Percentiles rank a stretch among this genome's conserved stretches.
These are phyloP conservation scores for Oligia fasciuncula DNA, from an alignment of 2,888 invertebrate genomes.

Conservation along the genomic window DNA sequence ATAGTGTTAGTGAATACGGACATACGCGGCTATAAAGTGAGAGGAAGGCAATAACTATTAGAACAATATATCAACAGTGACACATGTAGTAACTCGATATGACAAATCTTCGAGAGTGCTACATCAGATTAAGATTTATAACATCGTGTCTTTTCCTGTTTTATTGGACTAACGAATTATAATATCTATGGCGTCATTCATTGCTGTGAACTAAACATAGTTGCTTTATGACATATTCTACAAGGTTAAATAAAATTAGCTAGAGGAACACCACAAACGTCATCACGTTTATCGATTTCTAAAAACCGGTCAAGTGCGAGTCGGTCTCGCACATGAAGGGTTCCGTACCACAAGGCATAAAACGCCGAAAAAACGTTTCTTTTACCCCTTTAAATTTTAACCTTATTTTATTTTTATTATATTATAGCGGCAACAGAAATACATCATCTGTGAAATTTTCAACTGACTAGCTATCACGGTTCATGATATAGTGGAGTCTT, in stretches of 20 bases:
- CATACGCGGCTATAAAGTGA: neutral
- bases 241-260: neutral
- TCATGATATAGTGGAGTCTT: no score
- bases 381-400: no score
- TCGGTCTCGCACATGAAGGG: no score
- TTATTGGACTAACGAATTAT: neutral
- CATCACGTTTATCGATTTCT: neutral
- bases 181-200: constrained; percentile 7
- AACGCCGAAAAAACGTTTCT: no score
- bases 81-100: constrained; percentile 23
- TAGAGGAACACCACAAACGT: no score
- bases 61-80: constrained; percentile 22
- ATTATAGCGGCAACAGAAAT: no score
- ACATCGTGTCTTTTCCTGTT: neutral
- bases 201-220: neutral
- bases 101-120: neutral
- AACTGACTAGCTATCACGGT: no score
- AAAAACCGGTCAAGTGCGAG: neutral
- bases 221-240: neutral
- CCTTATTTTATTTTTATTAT: no score
- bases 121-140: constrained; percentile 13
- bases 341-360: no score
- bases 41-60: neutral
- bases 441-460: no score
- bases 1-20: neutral